phyloP scores from a whole-genome alignment of 1,140 invertebrate genomes.

The Bombus sylvicola region DNA sequence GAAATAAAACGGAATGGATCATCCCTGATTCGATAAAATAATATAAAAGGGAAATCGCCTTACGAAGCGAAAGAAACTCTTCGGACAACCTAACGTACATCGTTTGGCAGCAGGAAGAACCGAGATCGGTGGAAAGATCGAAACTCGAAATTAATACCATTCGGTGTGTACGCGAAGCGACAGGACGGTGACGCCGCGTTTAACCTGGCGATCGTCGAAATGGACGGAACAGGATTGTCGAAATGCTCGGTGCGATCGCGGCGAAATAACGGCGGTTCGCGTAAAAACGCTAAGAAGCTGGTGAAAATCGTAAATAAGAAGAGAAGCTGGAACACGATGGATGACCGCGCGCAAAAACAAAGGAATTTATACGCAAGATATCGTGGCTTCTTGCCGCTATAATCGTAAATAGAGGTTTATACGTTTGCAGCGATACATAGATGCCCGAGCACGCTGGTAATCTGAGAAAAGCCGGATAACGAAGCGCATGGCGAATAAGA shows the following conservation, averaged over 20 bases:
- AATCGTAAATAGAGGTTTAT: conserved; percentile 31
- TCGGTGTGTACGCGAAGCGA: too few species aligned
- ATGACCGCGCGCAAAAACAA: background rate
- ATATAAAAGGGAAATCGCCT: too few species aligned
- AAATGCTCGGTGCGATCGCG: background rate
- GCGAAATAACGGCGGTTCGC: background rate
- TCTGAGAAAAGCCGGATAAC: conserved; percentile 14
- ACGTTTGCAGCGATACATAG: background rate
- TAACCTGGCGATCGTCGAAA: too few species aligned
- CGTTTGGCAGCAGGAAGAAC: too few species aligned
- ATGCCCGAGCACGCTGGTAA: background rate
- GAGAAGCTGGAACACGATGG: background rate
- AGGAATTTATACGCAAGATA: conserved; percentile 21
- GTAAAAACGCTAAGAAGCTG: background rate
- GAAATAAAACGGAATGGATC: too few species aligned
- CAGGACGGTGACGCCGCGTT: rapidly evolving
- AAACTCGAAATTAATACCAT: too few species aligned
- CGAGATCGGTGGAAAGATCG: too few species aligned
- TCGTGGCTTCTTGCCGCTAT: background rate
- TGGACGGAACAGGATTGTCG: background rate
- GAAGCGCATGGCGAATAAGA: background rate
- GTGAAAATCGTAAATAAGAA: conserved; percentile 4
- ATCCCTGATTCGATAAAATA: too few species aligned
- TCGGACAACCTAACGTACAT: too few species aligned
- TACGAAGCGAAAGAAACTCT: too few species aligned